Evolutionary conservation across 2,113 vertebrate species (phyloP), one percentile per base, ranked within the genome.

Genomic region (Mastomys coucha): DNA sequence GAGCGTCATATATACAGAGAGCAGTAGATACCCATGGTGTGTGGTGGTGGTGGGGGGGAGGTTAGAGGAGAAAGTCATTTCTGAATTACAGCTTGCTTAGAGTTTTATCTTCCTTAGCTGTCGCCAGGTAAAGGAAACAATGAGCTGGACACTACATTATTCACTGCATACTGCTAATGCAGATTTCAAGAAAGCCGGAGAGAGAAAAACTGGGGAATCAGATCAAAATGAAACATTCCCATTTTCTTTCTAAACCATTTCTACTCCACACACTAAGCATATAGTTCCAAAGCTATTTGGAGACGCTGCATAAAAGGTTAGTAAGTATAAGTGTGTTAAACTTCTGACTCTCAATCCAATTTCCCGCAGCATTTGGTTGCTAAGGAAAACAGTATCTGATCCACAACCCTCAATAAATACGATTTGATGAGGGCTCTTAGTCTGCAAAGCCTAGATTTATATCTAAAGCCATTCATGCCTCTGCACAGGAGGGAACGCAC

Each of bases 381-480:
- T 70, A 92, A 96, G 85, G 51, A 96, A 97, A 98, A 91, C 31
- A 96, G 90, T 81, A 89, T 88, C 65, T 96, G 70, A 91, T 88
- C 36, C 65, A 89, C 86, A 97, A 75, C 53, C 69, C 73, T 53
- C 24, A 65, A 91, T 91, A 97, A 95, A 93, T 85, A 95, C 84
- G 90, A 82, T 92, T 94, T 97, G 95, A 96, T 95, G 97, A 93
- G 56, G 80, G 84, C 2, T n/a, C 26, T 97, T 94, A 86, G 80
- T 93, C 85, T 94, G 76, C 56, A 97, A 93, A 96, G 81, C 92
- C 94, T 81, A 92, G 93, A 97, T 97, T 97, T 97, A 92, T 92
- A 76, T 88, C 85, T 94, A 88, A 93, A 97, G 93, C 92, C 92
- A 96, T 95, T 96, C 93, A 82, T 39, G 76, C 72, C 63, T 75